phyloP scores from a whole-genome alignment of 2,888 invertebrate species.

The Diaphora mendica region DNA sequence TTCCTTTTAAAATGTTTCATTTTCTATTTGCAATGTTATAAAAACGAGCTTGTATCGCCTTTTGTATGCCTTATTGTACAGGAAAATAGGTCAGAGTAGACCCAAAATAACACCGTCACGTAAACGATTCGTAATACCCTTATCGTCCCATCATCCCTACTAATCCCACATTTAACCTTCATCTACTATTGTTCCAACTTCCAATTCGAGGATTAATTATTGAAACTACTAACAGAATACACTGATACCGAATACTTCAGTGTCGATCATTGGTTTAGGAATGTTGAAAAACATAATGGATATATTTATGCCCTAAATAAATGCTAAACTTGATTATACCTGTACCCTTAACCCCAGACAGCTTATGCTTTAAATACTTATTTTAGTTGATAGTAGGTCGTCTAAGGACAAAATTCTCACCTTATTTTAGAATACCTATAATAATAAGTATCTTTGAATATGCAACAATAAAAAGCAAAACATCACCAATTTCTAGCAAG shows the following conservation, averaged over 20 bases:
- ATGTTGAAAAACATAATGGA: background rate
- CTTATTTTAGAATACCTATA: no score
- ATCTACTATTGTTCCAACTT: slow-evolving; percentile 4
- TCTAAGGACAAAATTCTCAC: no score
- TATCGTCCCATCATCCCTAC: slow-evolving; percentile 15
- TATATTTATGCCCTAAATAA: background rate
- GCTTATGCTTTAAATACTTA: background rate
- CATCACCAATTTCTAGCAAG: background rate
- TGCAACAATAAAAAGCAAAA: background rate
- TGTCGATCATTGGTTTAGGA: background rate
- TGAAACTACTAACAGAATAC: background rate
- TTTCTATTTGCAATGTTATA: background rate
- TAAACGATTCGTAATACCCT: slow-evolving; percentile 23
- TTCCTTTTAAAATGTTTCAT: background rate
- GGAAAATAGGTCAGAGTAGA: slow-evolving; percentile 1
- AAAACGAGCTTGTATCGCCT: background rate
- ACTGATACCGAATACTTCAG: background rate
- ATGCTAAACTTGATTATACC: background rate
- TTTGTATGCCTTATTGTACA: slow-evolving; percentile 17
- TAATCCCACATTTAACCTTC: slow-evolving; percentile 19
- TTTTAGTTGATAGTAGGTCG: no score
- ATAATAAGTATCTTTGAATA: background rate
- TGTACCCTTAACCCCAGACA: background rate
- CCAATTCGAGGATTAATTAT: background rate
- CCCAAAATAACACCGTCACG: slow-evolving; percentile 27